Evolutionary conservation across 1,140 invertebrate species (phyloP).

Genomic region (Steinernema feltiae): DNA sequence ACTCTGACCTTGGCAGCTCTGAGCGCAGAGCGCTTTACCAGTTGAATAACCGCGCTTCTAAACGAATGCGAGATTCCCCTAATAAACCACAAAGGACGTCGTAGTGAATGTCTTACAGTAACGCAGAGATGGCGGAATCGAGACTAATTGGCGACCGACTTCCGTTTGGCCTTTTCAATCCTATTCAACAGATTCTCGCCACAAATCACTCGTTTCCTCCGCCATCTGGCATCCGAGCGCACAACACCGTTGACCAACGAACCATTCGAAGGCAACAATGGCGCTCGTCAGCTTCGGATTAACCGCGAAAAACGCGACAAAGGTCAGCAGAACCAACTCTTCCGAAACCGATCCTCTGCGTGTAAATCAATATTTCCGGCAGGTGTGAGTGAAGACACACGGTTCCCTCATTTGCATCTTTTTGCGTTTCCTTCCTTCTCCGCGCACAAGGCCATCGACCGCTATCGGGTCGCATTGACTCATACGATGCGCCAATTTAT

Average conservation of each 20-base stretch:
- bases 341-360: not conserved
- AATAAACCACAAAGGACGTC: too few relatives aligned
- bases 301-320: not conserved
- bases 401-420: slow-evolving; percentile 6
- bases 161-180: not conserved
- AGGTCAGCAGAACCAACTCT: not conserved
- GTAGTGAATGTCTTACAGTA: too few relatives aligned
- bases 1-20: too few relatives aligned
- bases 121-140: too few relatives aligned
- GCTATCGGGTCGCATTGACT: too few relatives aligned
- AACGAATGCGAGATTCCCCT: too few relatives aligned
- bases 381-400: not conserved
- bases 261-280: not conserved
- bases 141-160: not conserved
- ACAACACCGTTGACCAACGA: not conserved
- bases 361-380: too few relatives aligned
- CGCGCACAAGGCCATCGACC: too few relatives aligned
- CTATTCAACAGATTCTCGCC: not conserved
- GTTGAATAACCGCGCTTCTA: too few relatives aligned
- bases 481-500: too few relatives aligned
- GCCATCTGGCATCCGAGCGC: slow-evolving; percentile 6
- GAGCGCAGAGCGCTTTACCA: too few relatives aligned
- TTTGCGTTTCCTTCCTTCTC: not conserved
- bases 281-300: not conserved
- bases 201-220: not conserved